Conservation (phyloP, 2,888 invertebrate genomes). For the Apodemia mormo region DNA sequence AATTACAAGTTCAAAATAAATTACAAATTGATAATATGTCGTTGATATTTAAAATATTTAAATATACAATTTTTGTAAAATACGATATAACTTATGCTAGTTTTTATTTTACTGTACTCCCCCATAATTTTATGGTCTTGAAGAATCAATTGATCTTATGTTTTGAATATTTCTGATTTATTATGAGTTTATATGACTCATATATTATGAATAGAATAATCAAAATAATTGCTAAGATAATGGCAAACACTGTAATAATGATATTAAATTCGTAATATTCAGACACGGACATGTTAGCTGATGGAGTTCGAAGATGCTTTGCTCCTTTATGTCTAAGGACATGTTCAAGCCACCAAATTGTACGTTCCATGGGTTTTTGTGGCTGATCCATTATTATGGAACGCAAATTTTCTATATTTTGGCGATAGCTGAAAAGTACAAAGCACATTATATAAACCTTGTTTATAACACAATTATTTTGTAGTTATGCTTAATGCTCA, state of each 20-base stretch:
- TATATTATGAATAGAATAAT: background rate
- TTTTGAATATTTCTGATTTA: too few relatives aligned
- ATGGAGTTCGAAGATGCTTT: conserved; percentile 39
- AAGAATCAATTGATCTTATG: too few relatives aligned
- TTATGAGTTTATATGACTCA: background rate
- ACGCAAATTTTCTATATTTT: conserved; percentile 37
- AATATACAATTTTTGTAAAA: too few relatives aligned
- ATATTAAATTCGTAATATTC: conserved; percentile 36
- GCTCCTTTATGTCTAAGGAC: conserved; percentile 43
- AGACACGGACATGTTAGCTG: conserved; percentile 42
- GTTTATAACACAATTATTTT: too few relatives aligned
- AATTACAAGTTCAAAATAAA: too few relatives aligned
- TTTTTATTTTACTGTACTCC: too few relatives aligned
- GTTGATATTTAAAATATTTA: too few relatives aligned
- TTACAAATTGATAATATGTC: too few relatives aligned
- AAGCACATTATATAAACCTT: too few relatives aligned
- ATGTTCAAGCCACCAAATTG: conserved; percentile 50
- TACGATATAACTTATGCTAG: too few relatives aligned
- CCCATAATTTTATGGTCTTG: too few relatives aligned
- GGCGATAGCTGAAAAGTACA: conserved; percentile 36
- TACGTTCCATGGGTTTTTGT: conserved; percentile 41
- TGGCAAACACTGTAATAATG: background rate
- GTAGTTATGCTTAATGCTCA: too few relatives aligned
- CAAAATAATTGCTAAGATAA: background rate
- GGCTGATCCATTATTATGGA: conserved; percentile 38